A percentile compares a stretch with the other conserved stretches of the same genome.
Evolutionary conservation across 2,888 invertebrate genomes (phyloP).

Genomic region (Meghimatium bilineatum): DNA sequence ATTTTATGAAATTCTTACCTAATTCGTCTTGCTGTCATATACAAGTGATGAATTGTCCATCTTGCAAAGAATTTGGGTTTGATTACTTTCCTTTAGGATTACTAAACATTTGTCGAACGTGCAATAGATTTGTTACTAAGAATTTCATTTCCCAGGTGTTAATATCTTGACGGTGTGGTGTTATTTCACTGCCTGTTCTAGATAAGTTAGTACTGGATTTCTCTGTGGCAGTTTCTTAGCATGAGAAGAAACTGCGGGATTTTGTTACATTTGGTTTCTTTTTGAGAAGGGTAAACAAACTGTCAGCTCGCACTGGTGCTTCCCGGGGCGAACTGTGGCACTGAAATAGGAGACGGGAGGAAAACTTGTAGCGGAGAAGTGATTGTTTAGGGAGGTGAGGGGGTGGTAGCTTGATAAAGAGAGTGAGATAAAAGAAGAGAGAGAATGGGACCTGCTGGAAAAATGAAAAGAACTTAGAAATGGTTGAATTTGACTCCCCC

Average conservation of each 20-base stretch:
- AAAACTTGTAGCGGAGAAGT: not conserved
- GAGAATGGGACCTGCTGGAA: too few species aligned
- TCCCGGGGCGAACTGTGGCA: not conserved
- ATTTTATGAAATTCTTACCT: too few species aligned
- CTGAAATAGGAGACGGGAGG: not conserved
- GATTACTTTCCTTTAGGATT: too few species aligned
- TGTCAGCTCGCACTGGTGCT: slow-evolving; percentile 2
- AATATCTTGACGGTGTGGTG: too few species aligned
- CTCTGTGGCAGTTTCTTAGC: not conserved
- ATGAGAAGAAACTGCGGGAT: not conserved
- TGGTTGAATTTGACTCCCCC: too few species aligned
- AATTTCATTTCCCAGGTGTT: too few species aligned
- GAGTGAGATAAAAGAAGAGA: slow-evolving; percentile 1
- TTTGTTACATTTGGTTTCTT: slow-evolving; percentile 23
- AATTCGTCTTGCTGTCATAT: too few species aligned
- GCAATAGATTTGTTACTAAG: too few species aligned
- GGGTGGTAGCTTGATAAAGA: not conserved
- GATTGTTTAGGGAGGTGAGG: not conserved
- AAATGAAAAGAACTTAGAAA: too few species aligned
- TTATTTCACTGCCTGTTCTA: not conserved
- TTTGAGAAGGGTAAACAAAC: slow-evolving; percentile 16
- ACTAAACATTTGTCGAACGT: too few species aligned
- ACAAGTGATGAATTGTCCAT: too few species aligned
- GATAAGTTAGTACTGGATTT: not conserved
- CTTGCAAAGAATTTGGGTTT: too few species aligned